These are phyloP conservation scores for Stictonetta naevosa DNA, from an alignment of 2,113 vertebrate genomes.

Conservation along the genomic window DNA sequence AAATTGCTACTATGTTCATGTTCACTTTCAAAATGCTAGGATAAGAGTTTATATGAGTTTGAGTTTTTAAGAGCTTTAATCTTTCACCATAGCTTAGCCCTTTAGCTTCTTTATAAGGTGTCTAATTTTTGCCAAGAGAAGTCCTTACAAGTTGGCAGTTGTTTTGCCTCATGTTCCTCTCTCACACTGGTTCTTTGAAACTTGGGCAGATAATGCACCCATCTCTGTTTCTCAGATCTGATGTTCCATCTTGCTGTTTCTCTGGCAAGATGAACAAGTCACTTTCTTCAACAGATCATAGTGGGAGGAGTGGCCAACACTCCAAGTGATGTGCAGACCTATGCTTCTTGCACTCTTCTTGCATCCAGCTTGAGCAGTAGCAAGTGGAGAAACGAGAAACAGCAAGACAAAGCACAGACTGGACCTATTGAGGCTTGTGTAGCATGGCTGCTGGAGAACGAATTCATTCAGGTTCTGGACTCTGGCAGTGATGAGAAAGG, in stretches of 20 bases:
- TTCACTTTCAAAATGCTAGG: not conserved
- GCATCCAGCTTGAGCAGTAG: conserved; percentile 80
- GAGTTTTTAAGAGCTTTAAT: not conserved
- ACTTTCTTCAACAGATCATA: conserved; percentile 84
- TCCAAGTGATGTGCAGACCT: conserved; percentile 86
- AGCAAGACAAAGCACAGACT: conserved; percentile 56
- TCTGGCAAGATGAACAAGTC: conserved; percentile 12
- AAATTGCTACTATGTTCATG: not conserved
- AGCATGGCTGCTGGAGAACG: conserved; percentile 92
- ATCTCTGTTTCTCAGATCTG: not conserved
- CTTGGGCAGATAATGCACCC: not conserved
- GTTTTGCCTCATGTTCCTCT: not conserved
- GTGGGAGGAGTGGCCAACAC: conserved; percentile 91
- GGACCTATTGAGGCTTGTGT: conserved; percentile 89
- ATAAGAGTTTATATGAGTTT: not conserved
- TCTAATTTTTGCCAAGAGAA: not conserved
- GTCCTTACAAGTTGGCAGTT: not conserved
- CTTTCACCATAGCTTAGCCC: not conserved
- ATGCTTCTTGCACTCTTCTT: conserved; percentile 91
- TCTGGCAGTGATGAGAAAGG: conserved; percentile 71
- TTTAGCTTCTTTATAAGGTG: not conserved
- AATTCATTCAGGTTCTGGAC: conserved; percentile 90
- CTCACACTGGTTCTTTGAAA: not conserved
- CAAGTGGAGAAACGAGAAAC: conserved; percentile 37
- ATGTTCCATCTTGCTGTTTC: not conserved